Base-by-base conservation (phyloP, 2,113 vertebrate species). In the Laticauda colubrina region DNA sequence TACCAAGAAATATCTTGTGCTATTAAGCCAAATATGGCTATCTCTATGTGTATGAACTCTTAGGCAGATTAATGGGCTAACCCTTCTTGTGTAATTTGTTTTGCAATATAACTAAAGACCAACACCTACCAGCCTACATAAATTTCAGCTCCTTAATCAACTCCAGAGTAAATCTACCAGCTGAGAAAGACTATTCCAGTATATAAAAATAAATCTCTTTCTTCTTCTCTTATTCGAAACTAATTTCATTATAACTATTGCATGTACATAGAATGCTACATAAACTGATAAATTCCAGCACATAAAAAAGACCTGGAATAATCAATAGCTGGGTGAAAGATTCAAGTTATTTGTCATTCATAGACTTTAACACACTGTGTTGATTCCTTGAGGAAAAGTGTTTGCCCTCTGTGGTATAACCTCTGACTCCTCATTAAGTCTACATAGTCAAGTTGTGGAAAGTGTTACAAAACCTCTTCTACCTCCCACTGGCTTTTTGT, bases 341-440 rank as follows among this genome's bases (percentile, higher is more conserved):
- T 57, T 43, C 51, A 12, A 69, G 56, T 23, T 20, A 90, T 59
- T 24, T 88, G 24, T 81, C 81, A 0, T 0, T 87, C 5, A 55
- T 0, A 88, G 94, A 89, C 0, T 21, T 26, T 23, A 59, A 85
- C 6, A 7, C n/a, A 14, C 45, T 18, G 55, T 87, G 87, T 9
- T 75, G 54, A 11, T 85, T 54, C 0, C 2, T 20, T 9, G 11
- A 43, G 91, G 61, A 91, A 53, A 0, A 26, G 12, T 0, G 26
- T 85, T 81, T 89, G 92, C 64, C 86, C 91, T 92, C 94, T 86
- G 51, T 26, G 92, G 56, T 51, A n/a, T 56, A 85, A 87, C 89
- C 89, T 93, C 91, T 34, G 34, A 45, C 89, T 51, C 75, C 12
- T 55, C 61, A 15, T 21, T 4, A 12, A 90, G 45, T 3, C 55